Conservation (phyloP, 1,140 invertebrate genomes). For the Aphis craccivora region DNA sequence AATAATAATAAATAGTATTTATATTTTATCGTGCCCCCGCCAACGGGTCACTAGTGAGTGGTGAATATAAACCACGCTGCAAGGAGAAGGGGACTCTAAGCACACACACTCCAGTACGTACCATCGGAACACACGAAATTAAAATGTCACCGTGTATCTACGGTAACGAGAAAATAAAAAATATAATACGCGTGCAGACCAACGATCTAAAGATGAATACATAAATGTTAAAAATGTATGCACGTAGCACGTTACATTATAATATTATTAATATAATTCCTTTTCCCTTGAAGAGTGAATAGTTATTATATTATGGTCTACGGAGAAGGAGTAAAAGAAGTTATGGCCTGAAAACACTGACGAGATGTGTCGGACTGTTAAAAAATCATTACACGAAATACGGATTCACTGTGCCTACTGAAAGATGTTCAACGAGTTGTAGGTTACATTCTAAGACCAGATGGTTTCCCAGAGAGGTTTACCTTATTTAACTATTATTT, state of each 20-base stretch:
- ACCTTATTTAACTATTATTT: neutral
- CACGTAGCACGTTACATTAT: neutral
- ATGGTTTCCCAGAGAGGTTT: slow-evolving; percentile 14
- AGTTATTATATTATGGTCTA: neutral
- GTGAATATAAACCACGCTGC: neutral
- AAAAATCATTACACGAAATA: neutral
- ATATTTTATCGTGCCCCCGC: neutral
- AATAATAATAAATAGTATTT: slow-evolving; percentile 39
- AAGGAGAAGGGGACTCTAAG: neutral
- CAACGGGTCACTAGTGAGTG: neutral
- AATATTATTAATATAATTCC: neutral
- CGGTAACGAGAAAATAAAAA: neutral
- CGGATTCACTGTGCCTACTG: neutral
- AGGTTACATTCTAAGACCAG: neutral
- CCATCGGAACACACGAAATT: neutral
- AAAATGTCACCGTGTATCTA: neutral
- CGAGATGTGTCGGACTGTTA: neutral
- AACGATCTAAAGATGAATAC: neutral
- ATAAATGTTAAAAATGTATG: neutral
- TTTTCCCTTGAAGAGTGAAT: neutral
- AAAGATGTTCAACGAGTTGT: neutral
- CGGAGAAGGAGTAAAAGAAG: neutral
- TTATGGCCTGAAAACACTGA: neutral
- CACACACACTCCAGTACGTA: neutral
- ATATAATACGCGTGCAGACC: neutral